A percentile compares a stretch with the other conserved stretches of the same genome.
These are phyloP conservation scores for Aphelenchoides avenae DNA, from an alignment of 1,140 invertebrate genomes.

Conservation along the genomic window DNA sequence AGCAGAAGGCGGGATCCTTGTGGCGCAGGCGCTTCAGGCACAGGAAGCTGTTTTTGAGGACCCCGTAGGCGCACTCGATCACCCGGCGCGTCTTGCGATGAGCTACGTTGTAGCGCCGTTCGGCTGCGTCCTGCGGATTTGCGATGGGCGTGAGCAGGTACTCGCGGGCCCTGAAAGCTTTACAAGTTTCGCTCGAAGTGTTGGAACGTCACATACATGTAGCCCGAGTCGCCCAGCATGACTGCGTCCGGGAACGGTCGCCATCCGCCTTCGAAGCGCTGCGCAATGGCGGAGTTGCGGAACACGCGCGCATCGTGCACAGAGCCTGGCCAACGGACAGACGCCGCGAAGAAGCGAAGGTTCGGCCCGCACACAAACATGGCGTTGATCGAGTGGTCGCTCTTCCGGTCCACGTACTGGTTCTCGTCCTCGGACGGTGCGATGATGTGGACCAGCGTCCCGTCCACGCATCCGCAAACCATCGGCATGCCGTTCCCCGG, in stretches of 20 bases:
- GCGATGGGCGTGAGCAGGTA: no score
- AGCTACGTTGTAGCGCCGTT: no score
- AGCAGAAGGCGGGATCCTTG: no score
- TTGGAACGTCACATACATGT: no score
- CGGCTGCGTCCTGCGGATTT: no score
- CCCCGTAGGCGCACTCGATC: no score
- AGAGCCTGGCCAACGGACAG: conserved; percentile 7
- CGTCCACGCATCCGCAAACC: conserved; percentile 4
- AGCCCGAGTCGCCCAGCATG: conserved; percentile 7
- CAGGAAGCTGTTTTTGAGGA: no score
- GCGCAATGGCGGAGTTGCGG: not conserved
- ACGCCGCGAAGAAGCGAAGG: not conserved
- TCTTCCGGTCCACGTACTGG: conserved; percentile 9
- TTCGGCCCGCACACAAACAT: conserved; percentile 1
- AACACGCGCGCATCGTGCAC: conserved; percentile 18
- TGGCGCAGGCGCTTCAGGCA: no score
- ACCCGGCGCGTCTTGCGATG: no score
- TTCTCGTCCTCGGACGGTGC: not conserved
- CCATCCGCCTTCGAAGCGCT: not conserved
- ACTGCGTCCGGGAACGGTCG: conserved; percentile 6
- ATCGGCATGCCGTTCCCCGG: conserved; percentile 3
- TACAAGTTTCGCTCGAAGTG: no score
- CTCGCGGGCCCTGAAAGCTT: no score
- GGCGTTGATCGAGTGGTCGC: conserved; percentile 11
- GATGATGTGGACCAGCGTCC: not conserved